Conservation (phyloP, 2,113 vertebrate species). For the Calonectris borealis region DNA sequence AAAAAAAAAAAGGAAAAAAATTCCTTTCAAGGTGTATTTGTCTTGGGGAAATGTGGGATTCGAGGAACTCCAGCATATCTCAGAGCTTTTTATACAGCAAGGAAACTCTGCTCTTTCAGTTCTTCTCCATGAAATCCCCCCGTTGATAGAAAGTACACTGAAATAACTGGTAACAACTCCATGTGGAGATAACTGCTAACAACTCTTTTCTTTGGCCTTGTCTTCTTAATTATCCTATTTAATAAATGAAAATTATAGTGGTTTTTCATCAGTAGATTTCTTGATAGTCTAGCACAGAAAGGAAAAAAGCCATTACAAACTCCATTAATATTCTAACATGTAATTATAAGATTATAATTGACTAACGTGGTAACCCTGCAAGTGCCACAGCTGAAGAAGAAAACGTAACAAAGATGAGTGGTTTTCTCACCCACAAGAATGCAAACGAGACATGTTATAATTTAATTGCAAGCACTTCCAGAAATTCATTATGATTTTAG, state of each 20-base stretch:
- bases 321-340: not conserved
- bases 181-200: not conserved
- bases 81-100: not conserved
- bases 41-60: not conserved
- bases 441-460: not conserved
- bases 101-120: not conserved
- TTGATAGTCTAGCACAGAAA: not conserved
- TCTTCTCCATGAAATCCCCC: not conserved
- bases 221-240: constrained; percentile 17
- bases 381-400: not conserved
- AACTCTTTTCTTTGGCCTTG: not conserved
- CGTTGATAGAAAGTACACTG: not conserved
- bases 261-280: not conserved
- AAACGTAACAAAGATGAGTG: not conserved
- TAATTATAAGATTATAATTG: constrained; percentile 35
- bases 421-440: not conserved
- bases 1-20: too few species aligned
- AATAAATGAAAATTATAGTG: constrained; percentile 18
- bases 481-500: not conserved
- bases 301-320: constrained; percentile 3
- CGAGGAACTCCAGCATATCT: not conserved
- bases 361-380: not conserved
- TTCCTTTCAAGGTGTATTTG: not conserved
- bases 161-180: not conserved
- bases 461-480: not conserved